Percentiles rank a stretch among this genome's conserved stretches.
These are phyloP conservation scores for Cartodere bifasciata DNA, from an alignment of 2,888 invertebrate genomes.

Conservation along the genomic window DNA sequence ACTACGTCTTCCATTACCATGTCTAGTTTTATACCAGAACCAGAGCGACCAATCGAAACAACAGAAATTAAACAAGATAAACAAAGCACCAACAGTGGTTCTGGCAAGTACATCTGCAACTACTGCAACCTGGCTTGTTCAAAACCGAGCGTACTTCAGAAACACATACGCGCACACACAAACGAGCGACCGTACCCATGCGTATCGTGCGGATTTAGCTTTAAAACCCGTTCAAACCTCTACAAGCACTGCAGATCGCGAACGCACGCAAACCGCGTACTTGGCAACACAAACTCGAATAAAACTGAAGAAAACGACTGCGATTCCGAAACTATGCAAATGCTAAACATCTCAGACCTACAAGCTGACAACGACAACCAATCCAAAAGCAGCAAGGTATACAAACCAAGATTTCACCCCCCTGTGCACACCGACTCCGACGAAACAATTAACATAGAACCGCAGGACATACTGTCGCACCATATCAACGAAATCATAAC, in stretches of 20 bases:
- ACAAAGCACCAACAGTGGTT: slow-evolving; percentile 8
- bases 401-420: slow-evolving; percentile 40
- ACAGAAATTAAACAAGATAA: slow-evolving; percentile 11
- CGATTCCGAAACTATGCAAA: slow-evolving; percentile 4
- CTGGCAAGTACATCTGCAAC: slow-evolving; percentile 69
- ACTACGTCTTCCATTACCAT: slow-evolving; percentile 31
- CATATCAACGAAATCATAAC: slow-evolving; percentile 81
- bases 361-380: slow-evolving; percentile 12
- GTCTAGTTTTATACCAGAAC: slow-evolving; percentile 14
- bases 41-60: slow-evolving; percentile 12
- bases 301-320: slow-evolving; percentile 15
- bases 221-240: slow-evolving; percentile 87
- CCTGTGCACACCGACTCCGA: slow-evolving; percentile 21
- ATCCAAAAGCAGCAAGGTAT: slow-evolving; percentile 31
- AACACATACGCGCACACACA: slow-evolving; percentile 88
- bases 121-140: slow-evolving; percentile 83
- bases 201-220: slow-evolving; percentile 78
- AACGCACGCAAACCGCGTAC: slow-evolving; percentile 33
- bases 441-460: slow-evolving; percentile 19
- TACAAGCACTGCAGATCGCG: slow-evolving; percentile 69
- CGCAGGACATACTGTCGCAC: slow-evolving; percentile 54
- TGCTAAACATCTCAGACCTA: slow-evolving; percentile 2
- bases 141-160: slow-evolving; percentile 86
- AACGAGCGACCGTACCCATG: slow-evolving; percentile 89
- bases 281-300: slow-evolving; percentile 30